Percentiles rank a stretch among this genome's conserved stretches.
Evolutionary conservation across 2,113 vertebrate species (phyloP).

Genomic region (Tachuris rubrigastra): DNA sequence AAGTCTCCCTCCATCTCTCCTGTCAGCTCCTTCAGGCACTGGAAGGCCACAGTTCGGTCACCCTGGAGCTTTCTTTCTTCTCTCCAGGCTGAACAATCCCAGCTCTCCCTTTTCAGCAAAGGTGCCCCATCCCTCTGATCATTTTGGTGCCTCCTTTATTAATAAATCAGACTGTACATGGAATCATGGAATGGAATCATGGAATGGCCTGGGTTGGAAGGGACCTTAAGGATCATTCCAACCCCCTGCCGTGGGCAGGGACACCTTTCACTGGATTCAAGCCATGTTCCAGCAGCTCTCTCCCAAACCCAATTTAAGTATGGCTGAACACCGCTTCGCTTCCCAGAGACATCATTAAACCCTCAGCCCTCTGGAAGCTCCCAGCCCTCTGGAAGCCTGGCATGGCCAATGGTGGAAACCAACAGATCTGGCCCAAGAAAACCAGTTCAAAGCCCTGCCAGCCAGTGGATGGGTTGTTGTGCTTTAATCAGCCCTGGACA

Average conservation of each 20-base stretch:
- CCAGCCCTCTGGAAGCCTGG: background rate
- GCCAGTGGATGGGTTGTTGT: background rate
- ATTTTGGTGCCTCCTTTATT: background rate
- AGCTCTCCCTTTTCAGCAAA: background rate
- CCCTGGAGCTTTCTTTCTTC: background rate
- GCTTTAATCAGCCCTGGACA: background rate
- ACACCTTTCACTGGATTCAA: background rate
- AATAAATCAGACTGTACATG: background rate
- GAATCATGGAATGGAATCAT: fast-evolving
- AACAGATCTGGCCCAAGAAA: fast-evolving
- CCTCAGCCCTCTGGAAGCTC: background rate
- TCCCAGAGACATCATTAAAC: background rate
- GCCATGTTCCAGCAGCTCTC: fast-evolving
- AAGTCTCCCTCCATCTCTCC: no score
- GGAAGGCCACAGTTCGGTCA: background rate
- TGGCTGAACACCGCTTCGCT: background rate
- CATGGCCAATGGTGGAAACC: fast-evolving
- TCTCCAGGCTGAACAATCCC: background rate
- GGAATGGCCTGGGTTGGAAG: background rate
- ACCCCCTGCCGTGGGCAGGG: background rate
- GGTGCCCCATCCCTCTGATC: background rate
- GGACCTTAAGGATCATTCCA: background rate
- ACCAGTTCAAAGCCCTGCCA: fast-evolving
- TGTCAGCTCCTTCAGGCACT: background rate
- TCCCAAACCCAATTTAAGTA: background rate